phyloP scores from a whole-genome alignment of 2,113 vertebrate species.

The Nesoenas mayeri region DNA sequence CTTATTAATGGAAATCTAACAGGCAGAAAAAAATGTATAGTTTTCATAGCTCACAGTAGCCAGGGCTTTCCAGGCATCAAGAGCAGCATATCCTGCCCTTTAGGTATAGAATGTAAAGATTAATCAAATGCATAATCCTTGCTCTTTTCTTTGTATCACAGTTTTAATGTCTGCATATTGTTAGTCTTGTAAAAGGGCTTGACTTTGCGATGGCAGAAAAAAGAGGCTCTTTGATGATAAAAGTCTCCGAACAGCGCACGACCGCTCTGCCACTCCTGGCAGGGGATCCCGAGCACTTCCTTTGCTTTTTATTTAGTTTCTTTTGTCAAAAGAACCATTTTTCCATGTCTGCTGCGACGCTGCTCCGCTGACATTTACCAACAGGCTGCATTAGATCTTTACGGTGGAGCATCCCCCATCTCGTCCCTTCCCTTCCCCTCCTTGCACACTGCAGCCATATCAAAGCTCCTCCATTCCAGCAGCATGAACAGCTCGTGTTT shows the following conservation, averaged over 20 bases:
- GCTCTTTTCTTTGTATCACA: background rate
- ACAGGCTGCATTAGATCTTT: background rate
- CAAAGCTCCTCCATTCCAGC: background rate
- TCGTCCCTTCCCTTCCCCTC: background rate
- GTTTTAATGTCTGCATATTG: background rate
- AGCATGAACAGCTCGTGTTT: rapidly evolving
- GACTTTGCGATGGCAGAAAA: background rate
- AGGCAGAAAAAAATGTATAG: background rate
- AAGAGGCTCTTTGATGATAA: background rate
- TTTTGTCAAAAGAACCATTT: background rate
- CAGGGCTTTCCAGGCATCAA: background rate
- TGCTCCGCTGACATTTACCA: background rate
- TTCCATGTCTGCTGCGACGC: rapidly evolving
- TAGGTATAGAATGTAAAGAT: background rate
- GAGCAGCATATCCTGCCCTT: background rate
- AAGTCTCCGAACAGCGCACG: background rate
- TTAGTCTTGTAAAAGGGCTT: background rate
- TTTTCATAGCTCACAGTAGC: background rate
- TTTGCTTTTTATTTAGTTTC: background rate
- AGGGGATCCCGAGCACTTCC: background rate
- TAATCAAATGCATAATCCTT: background rate
- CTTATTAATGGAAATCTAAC: background rate
- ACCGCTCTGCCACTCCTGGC: background rate
- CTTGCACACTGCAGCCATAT: background rate
- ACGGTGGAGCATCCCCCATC: background rate